phyloP scores from a whole-genome alignment of 2,113 vertebrate genomes.

The Blennius ocellaris region DNA sequence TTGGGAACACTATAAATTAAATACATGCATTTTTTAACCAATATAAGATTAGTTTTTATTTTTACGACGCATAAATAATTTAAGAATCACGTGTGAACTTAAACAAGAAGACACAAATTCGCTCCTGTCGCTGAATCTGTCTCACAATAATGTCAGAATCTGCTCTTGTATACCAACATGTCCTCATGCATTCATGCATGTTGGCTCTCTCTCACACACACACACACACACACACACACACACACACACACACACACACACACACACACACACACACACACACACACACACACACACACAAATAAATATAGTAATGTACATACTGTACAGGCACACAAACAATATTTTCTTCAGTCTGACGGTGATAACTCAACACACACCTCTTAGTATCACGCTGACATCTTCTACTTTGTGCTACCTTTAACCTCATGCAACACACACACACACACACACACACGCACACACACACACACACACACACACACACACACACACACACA shows the following conservation, averaged over 20 bases:
- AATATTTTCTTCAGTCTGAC: conserved; percentile 3
- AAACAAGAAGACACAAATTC: conserved; percentile 14
- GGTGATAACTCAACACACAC: conserved; percentile 4
- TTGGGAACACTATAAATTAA: too few relatives aligned
- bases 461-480: conserved; percentile 20
- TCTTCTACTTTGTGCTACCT: conserved; percentile 10
- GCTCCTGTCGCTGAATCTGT: conserved; percentile 5
- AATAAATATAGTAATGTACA: not conserved
- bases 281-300: conserved; percentile 4
- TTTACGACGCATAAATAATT: not conserved
- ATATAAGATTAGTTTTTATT: too few relatives aligned
- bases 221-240: conserved; percentile 10
- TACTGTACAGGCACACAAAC: not conserved
- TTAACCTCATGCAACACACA: conserved; percentile 24
- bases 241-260: conserved; percentile 1
- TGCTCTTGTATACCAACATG: conserved; percentile 26
- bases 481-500: not conserved
- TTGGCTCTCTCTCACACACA: conserved; percentile 23
- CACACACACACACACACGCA: conserved; percentile 51
- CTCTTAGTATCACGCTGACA: not conserved
- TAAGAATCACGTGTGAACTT: not conserved
- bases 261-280: conserved; percentile 14
- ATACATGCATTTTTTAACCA: too few relatives aligned
- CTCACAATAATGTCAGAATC: conserved; percentile 20
- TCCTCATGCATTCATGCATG: conserved; percentile 32